These are phyloP conservation scores for Neocrepidodera transversa DNA, from an alignment of 2,888 invertebrate genomes.

Conservation along the genomic window DNA sequence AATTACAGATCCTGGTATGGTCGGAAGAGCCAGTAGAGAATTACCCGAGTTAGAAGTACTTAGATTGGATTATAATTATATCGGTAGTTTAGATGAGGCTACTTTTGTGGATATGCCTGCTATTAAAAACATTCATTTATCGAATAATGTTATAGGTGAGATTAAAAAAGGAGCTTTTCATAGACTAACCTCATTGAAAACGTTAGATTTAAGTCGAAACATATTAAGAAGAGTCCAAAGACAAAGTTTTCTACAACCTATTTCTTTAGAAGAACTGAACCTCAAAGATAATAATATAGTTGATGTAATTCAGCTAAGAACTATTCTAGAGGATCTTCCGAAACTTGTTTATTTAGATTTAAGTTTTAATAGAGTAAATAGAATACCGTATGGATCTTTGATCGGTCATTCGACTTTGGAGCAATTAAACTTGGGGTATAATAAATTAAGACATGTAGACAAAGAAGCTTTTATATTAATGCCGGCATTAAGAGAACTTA, in stretches of 20 bases:
- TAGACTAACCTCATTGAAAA: slow-evolving; percentile 74
- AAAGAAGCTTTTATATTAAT: slow-evolving; percentile 82
- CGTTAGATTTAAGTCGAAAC: slow-evolving; percentile 80
- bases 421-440: slow-evolving; percentile 81
- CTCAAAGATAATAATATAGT: slow-evolving; percentile 79
- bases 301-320: slow-evolving; percentile 76
- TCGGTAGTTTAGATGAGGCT: slow-evolving; percentile 76
- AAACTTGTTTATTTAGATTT: slow-evolving; percentile 79
- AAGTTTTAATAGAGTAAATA: slow-evolving; percentile 78
- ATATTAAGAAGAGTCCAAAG: slow-evolving; percentile 78
- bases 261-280: slow-evolving; percentile 79
- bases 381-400: slow-evolving; percentile 79
- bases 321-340: slow-evolving; percentile 79
- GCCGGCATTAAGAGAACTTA: slow-evolving; percentile 82
- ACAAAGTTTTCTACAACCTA: slow-evolving; percentile 80
- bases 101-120: slow-evolving; percentile 80
- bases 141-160: slow-evolving; percentile 77
- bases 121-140: slow-evolving; percentile 71
- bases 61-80: slow-evolving; percentile 73
- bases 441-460: slow-evolving; percentile 76
- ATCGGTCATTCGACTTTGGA: slow-evolving; percentile 82
- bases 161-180: slow-evolving; percentile 83
- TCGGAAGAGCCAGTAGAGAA: slow-evolving; percentile 79
- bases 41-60: slow-evolving; percentile 74
- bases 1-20: slow-evolving; percentile 80